A percentile compares a stretch with the other conserved stretches of the same genome.
phyloP scores from a whole-genome alignment of 2,113 vertebrate genomes.

The Notarius lentiginosus region DNA sequence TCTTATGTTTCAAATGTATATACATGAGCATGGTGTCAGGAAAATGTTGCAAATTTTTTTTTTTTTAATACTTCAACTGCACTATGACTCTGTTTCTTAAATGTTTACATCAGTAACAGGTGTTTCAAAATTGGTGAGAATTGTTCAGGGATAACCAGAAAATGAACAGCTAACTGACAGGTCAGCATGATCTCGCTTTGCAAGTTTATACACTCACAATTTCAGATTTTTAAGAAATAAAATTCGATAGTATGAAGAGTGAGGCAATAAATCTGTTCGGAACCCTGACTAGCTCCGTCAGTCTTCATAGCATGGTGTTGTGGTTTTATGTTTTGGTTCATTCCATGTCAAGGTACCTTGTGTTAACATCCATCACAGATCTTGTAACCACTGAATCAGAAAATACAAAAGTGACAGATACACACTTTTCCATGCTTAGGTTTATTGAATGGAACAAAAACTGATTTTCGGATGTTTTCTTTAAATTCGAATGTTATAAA shows the following conservation, averaged over 20 bases:
- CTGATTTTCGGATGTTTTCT: not conserved
- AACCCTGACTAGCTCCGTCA: slow-evolving; percentile 47
- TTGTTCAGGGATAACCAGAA: slow-evolving; percentile 26
- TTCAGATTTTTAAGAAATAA: not conserved
- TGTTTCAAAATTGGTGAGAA: slow-evolving; percentile 18
- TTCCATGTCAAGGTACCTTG: slow-evolving; percentile 16
- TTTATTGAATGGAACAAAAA: not conserved
- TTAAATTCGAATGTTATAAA: not conserved
- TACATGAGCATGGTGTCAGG: slow-evolving; percentile 26
- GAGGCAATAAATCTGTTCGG: slow-evolving; percentile 23
- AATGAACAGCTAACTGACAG: slow-evolving; percentile 2
- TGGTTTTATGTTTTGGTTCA: slow-evolving; percentile 52
- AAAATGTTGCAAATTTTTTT: slow-evolving; percentile 53
- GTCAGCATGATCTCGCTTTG: not conserved
- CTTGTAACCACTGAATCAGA: slow-evolving; percentile 26
- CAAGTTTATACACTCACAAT: not conserved
- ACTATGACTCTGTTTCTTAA: slow-evolving; percentile 56
- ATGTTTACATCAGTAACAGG: slow-evolving; percentile 50
- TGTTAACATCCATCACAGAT: slow-evolving; percentile 5
- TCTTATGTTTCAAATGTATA: slow-evolving; percentile 35
- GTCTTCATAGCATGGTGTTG: slow-evolving; percentile 57
- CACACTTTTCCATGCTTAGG: not conserved
- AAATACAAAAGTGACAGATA: not conserved
- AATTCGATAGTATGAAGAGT: not conserved
- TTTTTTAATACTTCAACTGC: slow-evolving; percentile 52